Evolutionary conservation across 2,888 invertebrate genomes (phyloP).

Genomic region (Agapostemon virescens): DNA sequence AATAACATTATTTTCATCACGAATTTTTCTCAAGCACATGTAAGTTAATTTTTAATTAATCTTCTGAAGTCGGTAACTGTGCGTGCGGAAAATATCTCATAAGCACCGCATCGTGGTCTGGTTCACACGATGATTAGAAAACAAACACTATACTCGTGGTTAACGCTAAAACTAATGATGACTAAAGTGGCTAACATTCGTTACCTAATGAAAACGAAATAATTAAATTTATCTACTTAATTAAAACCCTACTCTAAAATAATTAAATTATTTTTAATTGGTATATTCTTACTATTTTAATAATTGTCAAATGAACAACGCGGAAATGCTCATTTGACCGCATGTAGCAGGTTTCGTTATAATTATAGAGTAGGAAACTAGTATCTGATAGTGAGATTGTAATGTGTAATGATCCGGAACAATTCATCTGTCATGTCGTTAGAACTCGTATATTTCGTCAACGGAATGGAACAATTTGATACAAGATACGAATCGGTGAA

Average conservation of each 20-base stretch:
- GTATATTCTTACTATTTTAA: too few species aligned
- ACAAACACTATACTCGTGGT: neutral
- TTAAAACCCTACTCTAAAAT: too few species aligned
- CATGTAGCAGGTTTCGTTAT: too few species aligned
- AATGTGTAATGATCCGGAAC: neutral
- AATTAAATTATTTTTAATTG: too few species aligned
- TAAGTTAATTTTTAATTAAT: neutral
- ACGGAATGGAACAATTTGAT: neutral
- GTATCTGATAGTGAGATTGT: neutral
- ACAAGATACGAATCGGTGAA: neutral
- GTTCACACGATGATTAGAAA: neutral
- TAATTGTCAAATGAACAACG: too few species aligned
- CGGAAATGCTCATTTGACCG: too few species aligned
- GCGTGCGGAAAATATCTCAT: neutral
- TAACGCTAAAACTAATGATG: too few species aligned
- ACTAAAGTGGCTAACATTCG: too few species aligned
- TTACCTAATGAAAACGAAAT: too few species aligned
- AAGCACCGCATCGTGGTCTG: neutral
- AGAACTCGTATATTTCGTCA: neutral
- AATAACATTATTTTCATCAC: neutral
- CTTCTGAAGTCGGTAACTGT: neutral
- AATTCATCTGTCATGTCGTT: neutral
- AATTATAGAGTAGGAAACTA: neutral
- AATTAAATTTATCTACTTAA: too few species aligned
- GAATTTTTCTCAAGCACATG: neutral